Base-by-base conservation (phyloP, 2,888 invertebrate species). In the Neocrepidodera transversa region DNA sequence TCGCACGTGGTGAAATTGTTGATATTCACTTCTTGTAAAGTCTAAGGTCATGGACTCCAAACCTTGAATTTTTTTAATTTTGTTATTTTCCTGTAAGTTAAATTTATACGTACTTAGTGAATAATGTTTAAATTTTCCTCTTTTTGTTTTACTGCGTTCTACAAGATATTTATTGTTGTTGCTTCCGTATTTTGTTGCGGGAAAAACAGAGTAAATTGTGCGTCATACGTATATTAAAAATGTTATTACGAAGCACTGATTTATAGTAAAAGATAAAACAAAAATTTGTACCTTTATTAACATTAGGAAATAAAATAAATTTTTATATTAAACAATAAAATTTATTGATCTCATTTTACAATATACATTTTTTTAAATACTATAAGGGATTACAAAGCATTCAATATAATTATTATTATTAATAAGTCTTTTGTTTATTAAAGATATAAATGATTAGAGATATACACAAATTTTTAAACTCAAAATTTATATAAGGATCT, bases 271-370 rank as follows among this genome's bases (percentile, higher is more conserved):
- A n/a, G n/a, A n/a, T n/a, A n/a, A n/a, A n/a, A n/a, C n/a, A n/a
- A n/a, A n/a, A n/a, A n/a, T n/a, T n/a, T n/a, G n/a, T n/a, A n/a
- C n/a, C n/a, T n/a, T n/a, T n/a, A n/a, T n/a, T n/a, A n/a, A n/a
- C n/a, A n/a, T n/a, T 7, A 23, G 23, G 23, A 23, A 23, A 23
- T 23, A 23, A 7, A 23, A n/a, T n/a, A n/a, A n/a, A n/a, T 32
- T 32, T n/a, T 11, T 32, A 53, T 53, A 53, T 43, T 64, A 62
- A 65, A 65, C 62, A 62, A 65, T 65, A 65, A 62, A 65, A 49
- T 65, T 64, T 60, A 60, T 62, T 65, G 47, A 42, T 58, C 52
- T 52, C 28, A 53, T 58, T 55, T 58, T 51, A 62, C 60, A 62
- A 58, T 62, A 58, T 65, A 65, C 54, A 61, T 53, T 30, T 36